Evolutionary conservation across 1,140 invertebrate species (phyloP).

Genomic region (Chlorops oryzae): DNA sequence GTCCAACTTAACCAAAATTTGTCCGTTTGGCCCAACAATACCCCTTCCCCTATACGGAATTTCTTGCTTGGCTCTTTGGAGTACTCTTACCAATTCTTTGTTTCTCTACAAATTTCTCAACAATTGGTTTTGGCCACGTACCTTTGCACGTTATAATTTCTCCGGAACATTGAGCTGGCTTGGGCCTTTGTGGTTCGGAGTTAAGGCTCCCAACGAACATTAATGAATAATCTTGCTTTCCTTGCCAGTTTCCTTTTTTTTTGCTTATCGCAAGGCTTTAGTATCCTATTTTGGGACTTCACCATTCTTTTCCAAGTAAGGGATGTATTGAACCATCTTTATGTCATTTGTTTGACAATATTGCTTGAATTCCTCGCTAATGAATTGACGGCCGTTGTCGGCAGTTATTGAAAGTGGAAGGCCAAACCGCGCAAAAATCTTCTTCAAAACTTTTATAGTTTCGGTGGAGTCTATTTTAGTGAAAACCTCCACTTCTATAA

Average conservation of each 20-base stretch:
- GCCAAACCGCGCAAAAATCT: conserved; percentile 8
- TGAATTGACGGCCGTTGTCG: conserved; percentile 33
- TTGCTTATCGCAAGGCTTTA: conserved; percentile 21
- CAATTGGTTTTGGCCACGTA: too few relatives aligned
- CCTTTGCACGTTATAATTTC: conserved; percentile 23
- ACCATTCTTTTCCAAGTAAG: conserved; percentile 39
- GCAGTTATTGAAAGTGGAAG: neutral
- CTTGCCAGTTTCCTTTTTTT: conserved; percentile 17
- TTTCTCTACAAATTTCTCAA: too few relatives aligned
- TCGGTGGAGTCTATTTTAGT: conserved; percentile 19
- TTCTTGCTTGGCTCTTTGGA: too few relatives aligned
- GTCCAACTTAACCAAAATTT: too few relatives aligned
- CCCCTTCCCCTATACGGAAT: too few relatives aligned
- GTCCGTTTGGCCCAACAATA: too few relatives aligned
- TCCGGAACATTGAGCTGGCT: conserved; percentile 34
- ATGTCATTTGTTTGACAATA: too few relatives aligned
- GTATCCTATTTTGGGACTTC: conserved; percentile 36
- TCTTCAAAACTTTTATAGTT: conserved; percentile 4
- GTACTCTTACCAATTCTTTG: too few relatives aligned
- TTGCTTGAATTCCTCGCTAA: conserved; percentile 19
- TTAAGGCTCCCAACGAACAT: conserved; percentile 39
- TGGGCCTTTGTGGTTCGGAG: conserved; percentile 37
- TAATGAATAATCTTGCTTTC: conserved; percentile 25
- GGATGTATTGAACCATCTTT: conserved; percentile 22
- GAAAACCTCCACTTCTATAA: conserved; percentile 20